Conservation (phyloP, 2,888 invertebrate genomes). For the Ophion costatus region DNA sequence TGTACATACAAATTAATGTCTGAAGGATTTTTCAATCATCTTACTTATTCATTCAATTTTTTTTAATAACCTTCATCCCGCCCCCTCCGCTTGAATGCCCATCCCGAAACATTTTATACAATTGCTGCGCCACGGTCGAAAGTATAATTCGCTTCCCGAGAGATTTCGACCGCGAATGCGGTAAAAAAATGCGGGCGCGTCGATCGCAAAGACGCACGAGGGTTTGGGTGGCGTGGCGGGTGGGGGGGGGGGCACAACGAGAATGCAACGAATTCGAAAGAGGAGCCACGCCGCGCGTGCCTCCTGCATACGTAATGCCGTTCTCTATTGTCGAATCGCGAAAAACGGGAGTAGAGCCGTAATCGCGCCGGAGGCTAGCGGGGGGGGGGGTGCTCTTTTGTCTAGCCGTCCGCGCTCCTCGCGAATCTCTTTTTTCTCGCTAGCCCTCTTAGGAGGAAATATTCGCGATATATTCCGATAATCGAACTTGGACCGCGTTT, state of each 20-base stretch:
- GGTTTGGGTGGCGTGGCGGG: not conserved
- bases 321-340: slow-evolving; percentile 80
- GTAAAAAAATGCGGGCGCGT: not conserved
- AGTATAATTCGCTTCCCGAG: not conserved
- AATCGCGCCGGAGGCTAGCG: slow-evolving; percentile 7
- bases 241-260: slow-evolving; percentile 64
- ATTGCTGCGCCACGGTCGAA: not conserved
- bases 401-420: slow-evolving; percentile 47
- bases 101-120: not conserved
- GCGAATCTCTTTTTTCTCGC: slow-evolving; percentile 29
- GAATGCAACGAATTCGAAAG: slow-evolving; percentile 83
- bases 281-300: slow-evolving; percentile 77
- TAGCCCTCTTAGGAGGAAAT: not conserved
- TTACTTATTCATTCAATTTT: too few relatives aligned
- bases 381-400: slow-evolving; percentile 55
- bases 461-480: not conserved
- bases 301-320: slow-evolving; percentile 82
- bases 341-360: slow-evolving; percentile 56
- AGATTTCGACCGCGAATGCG: not conserved
- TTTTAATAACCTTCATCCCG: too few relatives aligned
- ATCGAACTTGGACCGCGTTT: not conserved
- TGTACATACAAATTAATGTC: too few relatives aligned
- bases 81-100: not conserved
- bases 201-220: not conserved
- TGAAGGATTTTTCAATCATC: too few relatives aligned